Evolutionary conservation across 2,113 vertebrate species (phyloP), one percentile per base, ranked within the genome.

Genomic region (Menidia beryllina): DNA sequence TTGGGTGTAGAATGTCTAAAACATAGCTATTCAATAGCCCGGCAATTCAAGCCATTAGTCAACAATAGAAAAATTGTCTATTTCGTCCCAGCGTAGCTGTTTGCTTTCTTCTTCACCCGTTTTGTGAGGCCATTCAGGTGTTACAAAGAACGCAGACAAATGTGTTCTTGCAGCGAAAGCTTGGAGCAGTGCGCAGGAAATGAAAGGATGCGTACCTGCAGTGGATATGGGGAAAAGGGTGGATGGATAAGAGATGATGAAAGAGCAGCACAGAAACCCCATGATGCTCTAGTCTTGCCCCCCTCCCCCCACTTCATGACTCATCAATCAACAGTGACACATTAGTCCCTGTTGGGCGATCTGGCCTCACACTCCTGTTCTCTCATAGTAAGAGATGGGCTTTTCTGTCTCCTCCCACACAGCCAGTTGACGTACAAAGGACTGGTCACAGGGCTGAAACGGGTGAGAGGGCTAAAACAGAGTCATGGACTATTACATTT

Each of bases 271-370:
- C 48, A 61, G 41, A 73, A 75, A 63, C 36, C 55, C 72, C 51
- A 51, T 70, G 69, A 81, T 74, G 49, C 54, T 52, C 41, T 58
- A n/a, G 54, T 49, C 55, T 17, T 38, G 23, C 24, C 27, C 11
- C 36, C 17, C 53, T 34, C 23, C n/a, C 34, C 41, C 7, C 20
- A 41, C 50, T 39, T 73, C 70, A 25, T 75, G 59, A 82, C 27
- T 73, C 80, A 85, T 85, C 82, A 85, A 63, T 85, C 85, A 86
- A 19, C 5, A 0, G 62, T 64, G 84, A 74, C 84, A 81, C 64
- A 59, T 69, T 39, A 47, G 76, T 79, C 72, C 66, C 72, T 50
- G 64, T 62, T 53, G 51, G 69, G 54, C 55, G 62, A 62, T 77
- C 52, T 38, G 64, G 47, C 19, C 52, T 72, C 34, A 1, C 55